A percentile compares a stretch with the other conserved stretches of the same genome.
These are phyloP conservation scores for Oligia strigilis DNA, from an alignment of 2,888 invertebrate species.

Conservation along the genomic window DNA sequence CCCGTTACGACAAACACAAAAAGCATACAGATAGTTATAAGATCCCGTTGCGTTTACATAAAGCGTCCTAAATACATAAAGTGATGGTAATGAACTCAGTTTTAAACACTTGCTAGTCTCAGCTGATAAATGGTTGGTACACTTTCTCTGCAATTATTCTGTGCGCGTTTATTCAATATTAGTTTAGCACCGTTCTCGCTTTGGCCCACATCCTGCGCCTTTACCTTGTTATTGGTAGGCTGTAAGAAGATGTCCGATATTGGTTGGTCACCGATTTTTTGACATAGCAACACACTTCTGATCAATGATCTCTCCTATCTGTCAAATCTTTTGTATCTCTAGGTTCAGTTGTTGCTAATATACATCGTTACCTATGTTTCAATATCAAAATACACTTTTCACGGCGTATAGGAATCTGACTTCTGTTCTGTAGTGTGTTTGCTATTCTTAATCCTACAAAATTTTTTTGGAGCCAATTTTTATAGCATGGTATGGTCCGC, in stretches of 20 bases:
- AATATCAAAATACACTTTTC: not conserved
- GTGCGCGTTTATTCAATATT: constrained; percentile 89
- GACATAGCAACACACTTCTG: not conserved
- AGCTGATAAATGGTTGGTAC: constrained; percentile 67
- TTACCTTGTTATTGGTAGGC: constrained; percentile 67
- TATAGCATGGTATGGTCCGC: not conserved
- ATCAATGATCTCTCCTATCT: not conserved
- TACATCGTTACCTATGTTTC: not conserved
- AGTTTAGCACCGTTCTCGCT: constrained; percentile 81
- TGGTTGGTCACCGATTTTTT: not conserved
- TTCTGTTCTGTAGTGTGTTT: not conserved
- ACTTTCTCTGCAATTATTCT: constrained; percentile 88
- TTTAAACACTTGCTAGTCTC: constrained; percentile 66
- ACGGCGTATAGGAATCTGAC: not conserved
- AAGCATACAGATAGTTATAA: constrained; percentile 62
- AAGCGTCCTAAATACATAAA: constrained; percentile 68
- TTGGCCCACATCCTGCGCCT: constrained; percentile 83
- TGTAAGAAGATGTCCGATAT: not conserved
- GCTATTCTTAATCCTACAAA: not conserved
- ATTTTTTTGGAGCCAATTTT: not conserved
- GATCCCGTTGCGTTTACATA: constrained; percentile 56
- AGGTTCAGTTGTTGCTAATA: not conserved
- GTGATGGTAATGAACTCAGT: constrained; percentile 66
- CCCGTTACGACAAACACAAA: constrained; percentile 52
- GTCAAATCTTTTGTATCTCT: not conserved